Conservation (phyloP, 2,888 invertebrate genomes). For the Lochmaea capreae region DNA sequence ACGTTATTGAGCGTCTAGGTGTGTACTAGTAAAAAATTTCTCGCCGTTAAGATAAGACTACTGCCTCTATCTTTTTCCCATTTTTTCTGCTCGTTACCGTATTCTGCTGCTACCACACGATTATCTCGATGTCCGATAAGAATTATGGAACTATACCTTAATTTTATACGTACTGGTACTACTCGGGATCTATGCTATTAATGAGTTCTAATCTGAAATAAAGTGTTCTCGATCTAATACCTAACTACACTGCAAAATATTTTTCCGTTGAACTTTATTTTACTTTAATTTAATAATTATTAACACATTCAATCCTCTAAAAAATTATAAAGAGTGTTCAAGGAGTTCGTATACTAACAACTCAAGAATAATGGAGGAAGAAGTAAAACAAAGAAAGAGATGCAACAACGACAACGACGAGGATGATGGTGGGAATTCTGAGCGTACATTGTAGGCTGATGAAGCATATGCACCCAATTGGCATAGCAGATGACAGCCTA, state of each 20-base stretch:
- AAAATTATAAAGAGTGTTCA: no score
- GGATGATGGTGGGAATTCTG: no score
- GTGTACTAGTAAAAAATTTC: slow-evolving; percentile 65
- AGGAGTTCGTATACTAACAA: no score
- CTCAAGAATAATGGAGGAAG: no score
- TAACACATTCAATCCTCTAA: no score
- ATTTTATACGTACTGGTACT: slow-evolving; percentile 22
- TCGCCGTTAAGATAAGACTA: slow-evolving; percentile 62
- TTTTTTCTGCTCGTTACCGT: slow-evolving; percentile 59
- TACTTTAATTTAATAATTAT: no score
- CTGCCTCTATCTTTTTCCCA: slow-evolving; percentile 50
- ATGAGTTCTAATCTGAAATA: slow-evolving; percentile 16
- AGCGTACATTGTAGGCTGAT: no score
- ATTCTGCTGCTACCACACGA: slow-evolving; percentile 53
- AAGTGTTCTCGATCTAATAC: slow-evolving; percentile 12
- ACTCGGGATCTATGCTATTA: slow-evolving; percentile 5
- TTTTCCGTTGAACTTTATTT: not conserved
- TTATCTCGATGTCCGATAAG: slow-evolving; percentile 50
- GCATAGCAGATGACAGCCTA: no score
- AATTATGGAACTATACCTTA: slow-evolving; percentile 30
- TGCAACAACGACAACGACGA: no score
- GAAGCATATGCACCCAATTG: no score
- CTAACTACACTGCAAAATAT: slow-evolving; percentile 10
- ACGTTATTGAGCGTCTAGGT: slow-evolving; percentile 63
- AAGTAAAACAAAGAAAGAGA: no score